Evolutionary conservation across 2,888 invertebrate genomes (phyloP).

Genomic region (Dryomyza anilis): DNA sequence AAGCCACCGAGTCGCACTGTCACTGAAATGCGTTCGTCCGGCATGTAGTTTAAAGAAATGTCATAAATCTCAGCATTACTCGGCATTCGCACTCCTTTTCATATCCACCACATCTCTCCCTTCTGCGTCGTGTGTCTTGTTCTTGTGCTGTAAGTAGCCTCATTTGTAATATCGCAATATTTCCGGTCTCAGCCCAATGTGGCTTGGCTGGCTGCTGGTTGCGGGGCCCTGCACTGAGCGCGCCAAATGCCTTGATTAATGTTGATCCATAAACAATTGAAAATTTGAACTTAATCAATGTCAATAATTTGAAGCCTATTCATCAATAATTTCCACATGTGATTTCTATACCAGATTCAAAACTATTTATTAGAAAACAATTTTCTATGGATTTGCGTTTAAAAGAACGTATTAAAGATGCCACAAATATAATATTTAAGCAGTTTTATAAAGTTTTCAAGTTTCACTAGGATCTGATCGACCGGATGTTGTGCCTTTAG

Average conservation of each 20-base stretch:
- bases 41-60: conserved; percentile 12
- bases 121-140: background rate
- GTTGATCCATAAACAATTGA: conserved; percentile 34
- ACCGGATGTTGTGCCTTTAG: conserved; percentile 41
- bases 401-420: background rate
- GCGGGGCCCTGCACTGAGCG: background rate
- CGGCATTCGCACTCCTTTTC: background rate
- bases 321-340: conserved; percentile 27
- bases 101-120: background rate
- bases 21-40: background rate
- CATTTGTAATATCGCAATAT: conserved; percentile 19
- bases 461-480: conserved; percentile 35
- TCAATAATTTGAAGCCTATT: conserved; percentile 26
- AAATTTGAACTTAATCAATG: conserved; percentile 33
- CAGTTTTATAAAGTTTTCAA: background rate
- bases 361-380: background rate
- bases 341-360: background rate
- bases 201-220: background rate
- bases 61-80: conserved; percentile 15
- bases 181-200: conserved; percentile 10
- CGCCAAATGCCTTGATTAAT: conserved; percentile 30
- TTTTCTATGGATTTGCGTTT: background rate
- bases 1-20: background rate
- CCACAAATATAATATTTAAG: too few species aligned
- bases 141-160: background rate